phyloP scores from a whole-genome alignment of 2,888 invertebrate genomes.

The Pristionchus maxplancki region DNA sequence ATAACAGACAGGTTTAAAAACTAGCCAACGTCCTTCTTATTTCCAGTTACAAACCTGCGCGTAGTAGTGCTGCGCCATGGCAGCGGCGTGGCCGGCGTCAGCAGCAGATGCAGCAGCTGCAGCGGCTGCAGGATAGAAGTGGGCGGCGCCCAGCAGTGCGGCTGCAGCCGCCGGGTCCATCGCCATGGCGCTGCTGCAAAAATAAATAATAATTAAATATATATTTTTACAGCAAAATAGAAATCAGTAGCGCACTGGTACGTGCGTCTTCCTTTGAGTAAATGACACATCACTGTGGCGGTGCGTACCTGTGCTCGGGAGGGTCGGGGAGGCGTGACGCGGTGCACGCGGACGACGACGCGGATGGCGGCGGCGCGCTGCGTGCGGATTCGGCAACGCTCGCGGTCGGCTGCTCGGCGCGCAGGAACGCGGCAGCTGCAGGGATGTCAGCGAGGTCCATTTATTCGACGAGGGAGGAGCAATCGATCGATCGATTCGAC shows the following conservation, averaged over 20 bases:
- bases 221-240: background rate
- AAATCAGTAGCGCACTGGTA: background rate
- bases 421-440: slow-evolving; percentile 45
- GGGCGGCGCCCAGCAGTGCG: slow-evolving; percentile 16
- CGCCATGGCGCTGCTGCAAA: background rate
- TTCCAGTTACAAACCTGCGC: background rate
- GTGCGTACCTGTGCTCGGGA: background rate
- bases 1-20: background rate
- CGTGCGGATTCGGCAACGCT: slow-evolving; percentile 16
- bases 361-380: background rate
- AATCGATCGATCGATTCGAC: background rate
- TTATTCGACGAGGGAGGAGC: background rate
- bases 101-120: background rate
- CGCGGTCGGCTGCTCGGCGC: background rate
- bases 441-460: slow-evolving; percentile 45
- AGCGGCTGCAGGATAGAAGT: background rate
- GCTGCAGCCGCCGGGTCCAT: background rate
- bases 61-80: slow-evolving; percentile 34
- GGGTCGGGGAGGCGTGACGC: background rate
- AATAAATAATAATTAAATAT: background rate
- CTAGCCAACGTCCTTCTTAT: background rate
- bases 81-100: background rate
- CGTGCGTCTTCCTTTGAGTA: no score
- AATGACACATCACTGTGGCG: no score
- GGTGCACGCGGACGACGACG: background rate